Evolutionary conservation across 2,888 invertebrate species (phyloP).

Genomic region (Hydropsyche betteni): DNA sequence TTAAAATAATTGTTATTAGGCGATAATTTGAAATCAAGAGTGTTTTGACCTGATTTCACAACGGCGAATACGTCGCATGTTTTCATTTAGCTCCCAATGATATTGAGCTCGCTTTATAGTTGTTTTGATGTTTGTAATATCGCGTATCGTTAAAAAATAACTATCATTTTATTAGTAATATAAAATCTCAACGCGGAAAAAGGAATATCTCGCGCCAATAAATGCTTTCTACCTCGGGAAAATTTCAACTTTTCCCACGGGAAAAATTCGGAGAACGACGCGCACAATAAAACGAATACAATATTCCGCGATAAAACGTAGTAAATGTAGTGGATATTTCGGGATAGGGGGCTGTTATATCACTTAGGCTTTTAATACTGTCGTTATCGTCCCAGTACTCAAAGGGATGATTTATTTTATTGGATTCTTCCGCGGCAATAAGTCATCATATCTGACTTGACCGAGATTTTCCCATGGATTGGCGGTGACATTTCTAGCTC

Average conservation of each 20-base stretch:
- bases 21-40: background rate
- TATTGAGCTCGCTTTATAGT: background rate
- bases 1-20: too few relatives aligned
- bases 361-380: conserved; percentile 7
- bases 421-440: conserved; percentile 7
- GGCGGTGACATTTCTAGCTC: too few relatives aligned
- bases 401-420: conserved; percentile 27
- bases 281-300: conserved; percentile 19
- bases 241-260: background rate
- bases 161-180: conserved; percentile 18
- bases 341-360: background rate
- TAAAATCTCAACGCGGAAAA: conserved; percentile 2
- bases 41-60: background rate
- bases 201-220: conserved; percentile 24
- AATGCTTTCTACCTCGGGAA: background rate
- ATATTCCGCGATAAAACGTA: conserved; percentile 23
- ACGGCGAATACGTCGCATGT: background rate
- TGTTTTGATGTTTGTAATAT: conserved; percentile 11
- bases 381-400: background rate
- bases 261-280: background rate
- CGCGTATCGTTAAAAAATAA: conserved; percentile 3
- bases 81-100: conserved; percentile 4
- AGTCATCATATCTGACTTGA: conserved; percentile 6
- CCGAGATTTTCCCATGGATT: too few relatives aligned
- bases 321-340: conserved; percentile 26